Evolutionary conservation across 2,888 invertebrate species (phyloP), one percentile per base, ranked within the genome.

Genomic region (Napeogenes sylphis): DNA sequence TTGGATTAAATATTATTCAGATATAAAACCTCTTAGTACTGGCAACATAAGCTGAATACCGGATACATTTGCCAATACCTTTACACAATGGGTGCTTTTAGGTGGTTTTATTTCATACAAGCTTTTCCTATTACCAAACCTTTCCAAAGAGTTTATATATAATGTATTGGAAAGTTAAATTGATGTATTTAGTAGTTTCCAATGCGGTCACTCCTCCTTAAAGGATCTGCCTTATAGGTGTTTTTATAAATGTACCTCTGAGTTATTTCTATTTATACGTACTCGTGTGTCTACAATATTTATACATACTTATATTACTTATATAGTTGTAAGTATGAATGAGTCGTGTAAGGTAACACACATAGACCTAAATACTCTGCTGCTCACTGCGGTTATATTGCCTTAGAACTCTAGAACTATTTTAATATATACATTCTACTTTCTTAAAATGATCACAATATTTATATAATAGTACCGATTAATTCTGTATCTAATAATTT

Each of bases 151-250:
- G 21, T 51, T 21, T 13, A 46, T 6, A 6, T 8, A 21, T n/a
- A n/a, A 30, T 30, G 21, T 14, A 4, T 3, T 33, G 12, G n/a
- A 30, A 8, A 51, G 8, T 45, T 45, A 42, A 35, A 21, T 45
- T 33, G 21, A 21, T 21, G 21, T 12, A 14, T 32, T 12, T 56
- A 32, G n/a, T 30, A 53, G 47, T 32, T 56, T 71, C 73, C 78
- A 78, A 77, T 79, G 84, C 82, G 79, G 81, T 78, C 79, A 69
- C 69, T 69, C 21, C 21, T 21, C 82, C 83, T 85, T 83, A 79
- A 77, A 83, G 81, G 80, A 84, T 86, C 87, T 90, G 89, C 89
- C 89, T 90, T 90, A 89, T 88, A 84, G 84, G 78, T 90, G 87
- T 89, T 75, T 86, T 84, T 85, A 84, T 84, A 84, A 82, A 81